Percentiles rank a stretch among this genome's conserved stretches.
These are phyloP conservation scores for Willowsia nigromaculata DNA, from an alignment of 2,888 invertebrate species.

Conservation along the genomic window DNA sequence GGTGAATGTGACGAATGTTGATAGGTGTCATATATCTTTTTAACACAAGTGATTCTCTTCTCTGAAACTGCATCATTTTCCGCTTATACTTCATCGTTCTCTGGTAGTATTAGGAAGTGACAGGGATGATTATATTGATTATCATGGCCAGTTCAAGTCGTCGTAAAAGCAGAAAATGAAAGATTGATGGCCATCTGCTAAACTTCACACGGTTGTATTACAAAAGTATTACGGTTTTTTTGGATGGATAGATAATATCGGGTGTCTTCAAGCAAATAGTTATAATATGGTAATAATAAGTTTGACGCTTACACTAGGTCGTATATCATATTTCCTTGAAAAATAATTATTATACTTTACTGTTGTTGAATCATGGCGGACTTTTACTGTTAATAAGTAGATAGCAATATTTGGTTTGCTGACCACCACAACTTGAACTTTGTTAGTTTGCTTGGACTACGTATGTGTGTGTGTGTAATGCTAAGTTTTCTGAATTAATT, in stretches of 20 bases:
- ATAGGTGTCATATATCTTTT: constrained; percentile 52
- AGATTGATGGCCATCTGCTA: constrained; percentile 57
- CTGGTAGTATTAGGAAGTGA: not conserved
- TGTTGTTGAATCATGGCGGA: no score
- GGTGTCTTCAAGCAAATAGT: not conserved
- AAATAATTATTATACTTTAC: not conserved
- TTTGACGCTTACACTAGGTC: not conserved
- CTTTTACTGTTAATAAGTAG: not conserved
- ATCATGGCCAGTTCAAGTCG: not conserved
- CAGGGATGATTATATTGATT: not conserved
- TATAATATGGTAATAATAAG: not conserved
- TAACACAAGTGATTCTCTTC: constrained; percentile 18
- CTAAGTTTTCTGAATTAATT: no score
- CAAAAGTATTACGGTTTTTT: not conserved
- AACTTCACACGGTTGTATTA: constrained; percentile 43
- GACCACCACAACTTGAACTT: constrained; percentile 36
- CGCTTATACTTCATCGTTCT: not conserved
- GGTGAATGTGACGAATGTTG: constrained; percentile 15
- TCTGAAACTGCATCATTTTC: not conserved
- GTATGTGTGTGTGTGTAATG: no score
- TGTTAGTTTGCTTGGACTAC: not conserved
- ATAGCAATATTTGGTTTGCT: not conserved
- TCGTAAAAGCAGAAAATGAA: not conserved
- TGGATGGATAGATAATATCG: not conserved
- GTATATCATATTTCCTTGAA: not conserved